Conservation (phyloP, 2,797 vertebrate genomes). For the Graptemys geographica region DNA sequence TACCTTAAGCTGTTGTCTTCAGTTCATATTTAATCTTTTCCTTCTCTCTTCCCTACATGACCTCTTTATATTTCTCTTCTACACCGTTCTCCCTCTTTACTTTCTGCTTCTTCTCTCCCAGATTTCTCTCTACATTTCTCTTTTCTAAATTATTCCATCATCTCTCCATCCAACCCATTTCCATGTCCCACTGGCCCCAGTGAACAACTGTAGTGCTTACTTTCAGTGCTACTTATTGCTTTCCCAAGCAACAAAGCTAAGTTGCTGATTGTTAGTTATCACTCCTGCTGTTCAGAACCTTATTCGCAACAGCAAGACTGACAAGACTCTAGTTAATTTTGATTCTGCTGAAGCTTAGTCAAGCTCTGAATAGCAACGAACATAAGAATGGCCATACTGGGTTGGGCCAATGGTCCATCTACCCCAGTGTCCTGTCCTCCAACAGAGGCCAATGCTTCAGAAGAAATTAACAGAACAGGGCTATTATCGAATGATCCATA, state of each 20-base stretch:
- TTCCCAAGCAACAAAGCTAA: background rate
- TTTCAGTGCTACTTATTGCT: background rate
- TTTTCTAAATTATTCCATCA: background rate
- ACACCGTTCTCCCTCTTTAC: rapidly evolving
- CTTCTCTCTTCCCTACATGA: background rate
- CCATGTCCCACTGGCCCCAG: rapidly evolving
- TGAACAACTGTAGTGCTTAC: background rate
- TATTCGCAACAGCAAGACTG: background rate
- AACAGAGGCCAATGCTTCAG: background rate
- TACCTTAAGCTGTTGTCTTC: rapidly evolving
- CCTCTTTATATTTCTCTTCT: rapidly evolving
- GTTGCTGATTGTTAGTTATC: background rate
- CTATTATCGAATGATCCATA: background rate
- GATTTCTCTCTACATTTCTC: background rate
- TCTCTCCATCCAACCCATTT: background rate
- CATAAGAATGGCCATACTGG: background rate
- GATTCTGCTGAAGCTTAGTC: background rate
- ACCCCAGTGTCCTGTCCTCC: background rate
- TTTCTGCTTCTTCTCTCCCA: background rate
- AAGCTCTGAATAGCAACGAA: background rate
- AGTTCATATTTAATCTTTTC: rapidly evolving
- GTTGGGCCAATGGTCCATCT: background rate
- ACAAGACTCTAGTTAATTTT: background rate
- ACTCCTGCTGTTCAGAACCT: background rate
- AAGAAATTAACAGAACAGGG: background rate